Base-by-base conservation (phyloP, 2,888 invertebrate species). In the Mesorhabditis belari region DNA sequence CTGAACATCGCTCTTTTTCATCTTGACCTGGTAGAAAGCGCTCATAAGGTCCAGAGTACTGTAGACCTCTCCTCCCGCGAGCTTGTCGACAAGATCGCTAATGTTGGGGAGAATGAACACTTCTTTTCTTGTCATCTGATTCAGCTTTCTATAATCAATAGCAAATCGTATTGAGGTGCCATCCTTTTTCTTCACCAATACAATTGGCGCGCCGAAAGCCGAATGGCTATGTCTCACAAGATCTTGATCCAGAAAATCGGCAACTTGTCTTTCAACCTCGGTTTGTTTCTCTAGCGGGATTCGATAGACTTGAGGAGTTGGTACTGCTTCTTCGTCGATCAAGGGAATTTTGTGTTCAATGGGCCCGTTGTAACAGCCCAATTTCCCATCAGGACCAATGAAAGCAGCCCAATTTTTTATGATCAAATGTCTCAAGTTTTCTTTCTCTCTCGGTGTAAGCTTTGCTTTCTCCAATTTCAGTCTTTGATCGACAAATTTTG, bases 81-180 rank as follows among this genome's bases (percentile, higher is more conserved):
- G 19, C n/a, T 54, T 6, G 44, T 67, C 63, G 19, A 66, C 5
- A 19, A 65, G 53, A 9, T 63, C 63, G 17, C 52, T 26, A 5
- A 52, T 55, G 0, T 28, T n/a, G 4, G 67, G 67, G 0, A 67
- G 51, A 2, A 55, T 17, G 12, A n/a, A 51, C 28, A 26, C 51
- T 24, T 55, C 54, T 25, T 35, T 25, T 12, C 26, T 21, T 3
- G 67, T 67, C 24, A 60, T 50, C 1, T 24, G n/a, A 23, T 68
- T 68, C n/a, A 66, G 25, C 12, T 12, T 19, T 24, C 64, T 24
- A 35, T 59, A 68, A 50, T 68, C 66, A 23, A 66, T 58, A 0
- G 60, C 60, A 19, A 68, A 60, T 3, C 68, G 55, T 44, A 51
- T 59, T 2, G 2, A 49, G 12, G 35, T 51, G 29, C 57, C 60